Percentiles rank a stretch among this genome's conserved stretches.
Conservation (phyloP, 2,797 vertebrate genomes). For the Clarias fuscus region DNA sequence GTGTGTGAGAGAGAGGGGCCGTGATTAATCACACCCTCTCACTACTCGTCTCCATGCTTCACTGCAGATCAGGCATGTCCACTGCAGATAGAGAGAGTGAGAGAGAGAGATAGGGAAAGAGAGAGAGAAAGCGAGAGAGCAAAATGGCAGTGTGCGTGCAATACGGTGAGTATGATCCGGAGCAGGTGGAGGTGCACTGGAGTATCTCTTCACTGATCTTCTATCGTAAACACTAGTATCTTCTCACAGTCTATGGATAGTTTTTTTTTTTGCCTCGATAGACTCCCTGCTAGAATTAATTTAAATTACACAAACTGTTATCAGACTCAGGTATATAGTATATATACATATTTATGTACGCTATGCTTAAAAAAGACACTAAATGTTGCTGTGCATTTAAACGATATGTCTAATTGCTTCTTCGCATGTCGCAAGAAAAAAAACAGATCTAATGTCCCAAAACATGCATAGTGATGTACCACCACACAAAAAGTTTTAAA, state of each 20-base stretch:
- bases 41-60: slow-evolving; percentile 36
- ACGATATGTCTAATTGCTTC: too few relatives aligned
- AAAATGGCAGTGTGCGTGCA: slow-evolving; percentile 7
- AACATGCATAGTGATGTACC: too few relatives aligned
- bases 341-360: too few relatives aligned
- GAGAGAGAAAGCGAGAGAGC: background rate
- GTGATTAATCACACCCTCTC: slow-evolving; percentile 48
- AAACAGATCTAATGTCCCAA: too few relatives aligned
- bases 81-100: slow-evolving; percentile 3
- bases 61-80: slow-evolving; percentile 43
- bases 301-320: background rate
- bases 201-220: slow-evolving; percentile 3
- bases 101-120: background rate
- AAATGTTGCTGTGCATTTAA: too few relatives aligned
- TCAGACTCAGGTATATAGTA: background rate
- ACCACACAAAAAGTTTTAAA: too few relatives aligned
- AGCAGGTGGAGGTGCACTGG: slow-evolving; percentile 33
- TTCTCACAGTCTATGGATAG: background rate
- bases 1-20: background rate
- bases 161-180: background rate
- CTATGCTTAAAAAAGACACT: too few relatives aligned
- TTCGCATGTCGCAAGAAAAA: too few relatives aligned
- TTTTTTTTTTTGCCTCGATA: background rate
- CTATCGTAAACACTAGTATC: background rate
- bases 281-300: background rate